Conservation (phyloP, 23 tunicate genomes). For the Halocynthia aurantium region DNA sequence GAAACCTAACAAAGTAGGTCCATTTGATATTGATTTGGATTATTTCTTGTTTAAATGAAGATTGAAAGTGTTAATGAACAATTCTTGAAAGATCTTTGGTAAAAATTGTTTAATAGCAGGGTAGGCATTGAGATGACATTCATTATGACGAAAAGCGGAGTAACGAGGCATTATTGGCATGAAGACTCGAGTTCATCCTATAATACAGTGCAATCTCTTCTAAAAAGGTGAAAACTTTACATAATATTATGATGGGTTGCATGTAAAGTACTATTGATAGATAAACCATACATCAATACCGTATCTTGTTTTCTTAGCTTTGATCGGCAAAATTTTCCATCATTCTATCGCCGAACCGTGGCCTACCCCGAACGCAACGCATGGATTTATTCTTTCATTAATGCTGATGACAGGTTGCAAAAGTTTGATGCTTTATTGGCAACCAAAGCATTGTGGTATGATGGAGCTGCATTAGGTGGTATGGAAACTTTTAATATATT, state of each 20-base stretch:
- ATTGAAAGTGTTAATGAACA: no score
- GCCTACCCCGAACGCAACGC: slow-evolving; percentile 18
- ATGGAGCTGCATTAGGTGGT: slow-evolving; percentile 48
- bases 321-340: slow-evolving; percentile 37
- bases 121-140: slow-evolving; percentile 52
- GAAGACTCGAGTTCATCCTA: slow-evolving; percentile 1
- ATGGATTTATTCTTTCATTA: slow-evolving; percentile 31
- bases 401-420: neutral
- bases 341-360: slow-evolving; percentile 57
- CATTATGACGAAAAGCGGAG: slow-evolving; percentile 46
- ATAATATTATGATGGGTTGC: neutral
- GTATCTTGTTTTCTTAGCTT: slow-evolving; percentile 19
- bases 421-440: slow-evolving; percentile 16
- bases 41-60: no score
- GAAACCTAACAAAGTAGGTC: slow-evolving; percentile 1
- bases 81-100: neutral
- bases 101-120: neutral
- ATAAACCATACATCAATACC: no score
- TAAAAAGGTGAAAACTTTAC: neutral
- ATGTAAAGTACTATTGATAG: no score
- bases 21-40: neutral
- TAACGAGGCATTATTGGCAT: slow-evolving; percentile 55
- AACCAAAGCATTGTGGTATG: slow-evolving; percentile 30
- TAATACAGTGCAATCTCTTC: neutral
- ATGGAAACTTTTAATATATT: no score